These are phyloP conservation scores for Eupithecia subumbrata DNA, from an alignment of 2,888 invertebrate genomes.

Conservation along the genomic window DNA sequence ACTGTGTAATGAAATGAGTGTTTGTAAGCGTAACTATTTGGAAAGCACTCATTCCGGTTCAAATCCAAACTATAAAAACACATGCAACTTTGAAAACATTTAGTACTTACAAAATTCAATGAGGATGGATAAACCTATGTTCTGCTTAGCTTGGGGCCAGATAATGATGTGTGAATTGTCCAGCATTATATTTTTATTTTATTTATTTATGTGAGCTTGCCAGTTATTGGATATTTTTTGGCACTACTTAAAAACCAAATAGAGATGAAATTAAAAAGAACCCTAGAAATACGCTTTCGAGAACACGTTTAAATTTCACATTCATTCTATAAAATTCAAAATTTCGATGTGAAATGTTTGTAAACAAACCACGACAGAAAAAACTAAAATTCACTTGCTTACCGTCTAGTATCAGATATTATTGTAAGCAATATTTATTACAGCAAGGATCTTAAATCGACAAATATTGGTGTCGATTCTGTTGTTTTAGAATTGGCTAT, in stretches of 20 bases:
- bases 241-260: neutral
- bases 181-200: no score
- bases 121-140: neutral
- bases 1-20: neutral
- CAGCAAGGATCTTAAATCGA: no score
- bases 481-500: no score
- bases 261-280: neutral
- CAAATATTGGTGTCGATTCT: no score
- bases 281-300: neutral
- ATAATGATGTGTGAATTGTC: no score
- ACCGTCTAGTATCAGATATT: no score
- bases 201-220: no score
- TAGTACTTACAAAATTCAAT: neutral
- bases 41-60: neutral
- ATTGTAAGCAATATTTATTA: no score
- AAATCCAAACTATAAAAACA: neutral
- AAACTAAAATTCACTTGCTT: no score
- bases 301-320: neutral
- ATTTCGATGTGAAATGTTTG: no score
- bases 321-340: neutral
- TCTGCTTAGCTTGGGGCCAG: no score
- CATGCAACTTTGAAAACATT: neutral
- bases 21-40: neutral
- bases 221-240: neutral
- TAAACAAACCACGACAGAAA: no score